Evolutionary conservation across 1,140 invertebrate species (phyloP).

Genomic region (Drosophila arawakana): DNA sequence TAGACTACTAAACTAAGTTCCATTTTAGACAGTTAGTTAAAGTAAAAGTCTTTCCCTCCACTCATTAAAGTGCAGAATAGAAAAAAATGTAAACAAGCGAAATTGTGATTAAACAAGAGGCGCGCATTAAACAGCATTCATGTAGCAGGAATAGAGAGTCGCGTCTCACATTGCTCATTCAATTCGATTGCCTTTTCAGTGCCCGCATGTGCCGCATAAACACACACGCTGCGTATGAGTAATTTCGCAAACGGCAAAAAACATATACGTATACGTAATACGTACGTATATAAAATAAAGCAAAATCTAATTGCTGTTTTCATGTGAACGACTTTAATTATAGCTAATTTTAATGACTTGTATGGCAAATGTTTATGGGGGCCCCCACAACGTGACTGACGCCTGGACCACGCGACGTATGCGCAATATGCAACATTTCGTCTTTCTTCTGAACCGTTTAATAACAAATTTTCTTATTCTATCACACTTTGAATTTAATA

Average conservation of each 20-base stretch:
- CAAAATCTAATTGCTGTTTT: slow-evolving; percentile 60
- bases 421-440: slow-evolving; percentile 47
- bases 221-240: slow-evolving; percentile 51
- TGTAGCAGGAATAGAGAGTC: not conserved
- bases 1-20: not conserved
- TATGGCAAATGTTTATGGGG: slow-evolving; percentile 59
- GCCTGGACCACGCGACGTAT: slow-evolving; percentile 62
- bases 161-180: slow-evolving; percentile 31
- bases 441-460: slow-evolving; percentile 24
- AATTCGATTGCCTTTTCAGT: slow-evolving; percentile 34
- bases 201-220: slow-evolving; percentile 26
- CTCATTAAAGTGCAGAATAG: not conserved
- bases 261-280: not conserved
- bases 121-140: slow-evolving; percentile 4
- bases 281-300: slow-evolving; percentile 13
- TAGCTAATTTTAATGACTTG: slow-evolving; percentile 71
- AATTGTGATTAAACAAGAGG: not conserved
- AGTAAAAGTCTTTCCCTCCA: no score
- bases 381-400: slow-evolving; percentile 3
- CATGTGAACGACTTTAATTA: slow-evolving; percentile 69
- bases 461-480: slow-evolving; percentile 31
- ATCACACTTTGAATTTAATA: slow-evolving; percentile 75
- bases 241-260: slow-evolving; percentile 37
- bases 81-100: not conserved
- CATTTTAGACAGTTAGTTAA: no score